Conservation (phyloP, 2,797 vertebrate species). For the Cryptoblepharus egeriae region DNA sequence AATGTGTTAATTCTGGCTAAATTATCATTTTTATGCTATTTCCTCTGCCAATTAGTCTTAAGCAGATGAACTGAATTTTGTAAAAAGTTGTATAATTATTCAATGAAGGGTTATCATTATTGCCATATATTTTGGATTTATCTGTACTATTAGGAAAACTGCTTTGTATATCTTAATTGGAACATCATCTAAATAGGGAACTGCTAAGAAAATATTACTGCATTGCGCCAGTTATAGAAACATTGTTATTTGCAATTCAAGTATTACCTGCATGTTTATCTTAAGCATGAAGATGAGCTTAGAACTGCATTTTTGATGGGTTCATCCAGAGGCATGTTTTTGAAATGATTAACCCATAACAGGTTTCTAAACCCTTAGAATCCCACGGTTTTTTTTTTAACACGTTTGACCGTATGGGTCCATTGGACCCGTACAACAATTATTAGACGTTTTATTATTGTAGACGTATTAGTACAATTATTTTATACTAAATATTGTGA, state of each 20-base stretch:
- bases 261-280: not conserved
- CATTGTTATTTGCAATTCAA: not conserved
- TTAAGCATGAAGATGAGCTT: not conserved
- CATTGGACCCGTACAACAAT: no score
- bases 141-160: not conserved
- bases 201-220: slow-evolving; percentile 2
- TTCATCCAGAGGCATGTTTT: not conserved
- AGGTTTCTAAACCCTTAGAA: not conserved
- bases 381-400: no score
- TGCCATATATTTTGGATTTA: not conserved
- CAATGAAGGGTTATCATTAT: not conserved
- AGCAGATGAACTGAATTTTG: not conserved
- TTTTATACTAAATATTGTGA: no score
- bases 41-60: slow-evolving; percentile 24
- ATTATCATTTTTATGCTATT: slow-evolving; percentile 27
- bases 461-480: no score
- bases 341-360: not conserved
- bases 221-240: not conserved
- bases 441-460: no score
- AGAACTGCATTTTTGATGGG: not conserved
- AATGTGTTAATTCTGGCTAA: slow-evolving; percentile 3
- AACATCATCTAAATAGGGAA: slow-evolving; percentile 4
- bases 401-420: no score
- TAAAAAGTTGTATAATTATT: slow-evolving; percentile 12
- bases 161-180: not conserved